Evolutionary conservation across 2,113 vertebrate species (phyloP).

Genomic region (Corythoichthys haematopterus): DNA sequence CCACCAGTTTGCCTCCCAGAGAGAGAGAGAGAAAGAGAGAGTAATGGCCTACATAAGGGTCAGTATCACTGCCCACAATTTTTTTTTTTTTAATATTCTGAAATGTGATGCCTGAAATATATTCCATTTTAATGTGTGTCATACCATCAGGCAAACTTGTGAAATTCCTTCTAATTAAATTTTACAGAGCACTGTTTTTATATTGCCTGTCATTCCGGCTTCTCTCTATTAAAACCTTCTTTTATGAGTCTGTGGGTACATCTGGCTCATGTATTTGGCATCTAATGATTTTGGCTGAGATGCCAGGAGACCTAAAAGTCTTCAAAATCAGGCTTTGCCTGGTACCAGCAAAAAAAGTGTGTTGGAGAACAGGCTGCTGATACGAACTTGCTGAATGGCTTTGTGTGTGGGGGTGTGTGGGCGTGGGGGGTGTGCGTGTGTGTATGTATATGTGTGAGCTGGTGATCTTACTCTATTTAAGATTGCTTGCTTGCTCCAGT

Average conservation of each 20-base stretch:
- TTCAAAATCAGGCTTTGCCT: constrained; percentile 39
- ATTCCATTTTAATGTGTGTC: neutral
- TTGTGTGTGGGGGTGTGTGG: constrained; percentile 37
- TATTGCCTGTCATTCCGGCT: constrained; percentile 58
- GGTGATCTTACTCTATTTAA: no score
- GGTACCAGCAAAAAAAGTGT: constrained; percentile 40
- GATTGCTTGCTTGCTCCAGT: no score
- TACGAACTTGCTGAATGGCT: constrained; percentile 20
- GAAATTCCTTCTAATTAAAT: constrained; percentile 56
- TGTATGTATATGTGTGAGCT: constrained; percentile 16
- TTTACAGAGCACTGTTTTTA: constrained; percentile 67
- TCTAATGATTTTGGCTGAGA: constrained; percentile 41
- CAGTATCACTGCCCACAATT: no score
- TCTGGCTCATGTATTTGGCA: constrained; percentile 63
- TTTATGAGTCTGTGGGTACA: constrained; percentile 64
- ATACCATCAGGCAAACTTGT: constrained; percentile 2
- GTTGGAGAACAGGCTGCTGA: constrained; percentile 24
- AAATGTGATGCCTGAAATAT: neutral
- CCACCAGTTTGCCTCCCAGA: no score
- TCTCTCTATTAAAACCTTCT: constrained; percentile 69
- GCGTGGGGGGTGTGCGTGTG: constrained; percentile 32
- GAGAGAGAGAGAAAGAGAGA: no score
- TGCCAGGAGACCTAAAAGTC: constrained; percentile 44
- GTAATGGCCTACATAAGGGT: no score
- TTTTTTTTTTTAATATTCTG: neutral